A percentile compares a stretch with the other conserved stretches of the same genome.
phyloP scores from a whole-genome alignment of 2,888 invertebrate species.

The Hypsopygia costalis region DNA sequence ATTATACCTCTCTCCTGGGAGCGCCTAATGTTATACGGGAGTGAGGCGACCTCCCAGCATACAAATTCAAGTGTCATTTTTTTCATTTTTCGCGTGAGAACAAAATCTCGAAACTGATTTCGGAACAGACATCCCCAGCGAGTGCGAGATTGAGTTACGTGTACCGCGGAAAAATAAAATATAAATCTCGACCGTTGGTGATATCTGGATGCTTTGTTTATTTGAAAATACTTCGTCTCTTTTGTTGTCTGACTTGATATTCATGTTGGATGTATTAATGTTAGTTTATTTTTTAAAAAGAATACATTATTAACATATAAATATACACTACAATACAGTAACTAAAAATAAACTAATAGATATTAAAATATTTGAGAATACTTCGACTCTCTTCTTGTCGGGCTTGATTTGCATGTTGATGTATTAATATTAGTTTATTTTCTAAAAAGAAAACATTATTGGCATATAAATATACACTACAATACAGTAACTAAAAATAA shows the following conservation, averaged over 20 bases:
- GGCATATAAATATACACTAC: no score
- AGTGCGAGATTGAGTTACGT: conserved; percentile 63
- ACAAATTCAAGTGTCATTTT: conserved; percentile 74
- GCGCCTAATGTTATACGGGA: conserved; percentile 71
- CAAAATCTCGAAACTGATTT: conserved; percentile 75
- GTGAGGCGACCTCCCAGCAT: conserved; percentile 49
- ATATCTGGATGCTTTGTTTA: conserved; percentile 25
- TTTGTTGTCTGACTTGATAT: not conserved
- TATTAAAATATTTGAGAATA: no score
- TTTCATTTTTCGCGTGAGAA: conserved; percentile 79
- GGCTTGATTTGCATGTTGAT: no score
- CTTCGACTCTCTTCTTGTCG: no score
- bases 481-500: no score
- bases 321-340: no score
- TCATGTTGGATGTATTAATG: no score
- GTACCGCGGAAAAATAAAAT: conserved; percentile 51
- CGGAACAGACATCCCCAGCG: conserved; percentile 54
- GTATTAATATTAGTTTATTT: no score
- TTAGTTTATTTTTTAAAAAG: no score
- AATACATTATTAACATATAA: no score
- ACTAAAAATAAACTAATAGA: no score
- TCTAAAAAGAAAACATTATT: no score
- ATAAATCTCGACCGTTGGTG: conserved; percentile 58
- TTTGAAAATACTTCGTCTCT: conserved; percentile 13
- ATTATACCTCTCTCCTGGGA: conserved; percentile 71